Percentiles rank a stretch among this genome's conserved stretches.
phyloP scores from a whole-genome alignment of 2,113 vertebrate species.

The Melospiza georgiana region DNA sequence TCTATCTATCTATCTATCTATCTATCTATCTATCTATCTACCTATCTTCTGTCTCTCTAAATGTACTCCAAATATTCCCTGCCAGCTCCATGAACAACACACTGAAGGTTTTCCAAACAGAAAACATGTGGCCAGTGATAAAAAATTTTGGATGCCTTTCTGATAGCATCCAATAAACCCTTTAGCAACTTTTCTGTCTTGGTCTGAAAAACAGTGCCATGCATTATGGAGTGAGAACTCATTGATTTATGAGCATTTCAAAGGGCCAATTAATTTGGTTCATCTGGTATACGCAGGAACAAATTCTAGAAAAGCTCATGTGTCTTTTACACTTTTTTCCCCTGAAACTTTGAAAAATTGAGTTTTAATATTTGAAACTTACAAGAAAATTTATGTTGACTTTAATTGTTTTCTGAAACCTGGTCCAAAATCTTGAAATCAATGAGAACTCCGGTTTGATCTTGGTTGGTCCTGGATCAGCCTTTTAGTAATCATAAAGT shows the following conservation, averaged over 20 bases:
- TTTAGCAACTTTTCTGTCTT: slow-evolving; percentile 1
- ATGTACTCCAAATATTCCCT: background rate
- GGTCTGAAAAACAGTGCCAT: background rate
- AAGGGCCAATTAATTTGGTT: background rate
- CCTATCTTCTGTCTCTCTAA: background rate
- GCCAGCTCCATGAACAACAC: background rate
- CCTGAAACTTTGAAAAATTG: background rate
- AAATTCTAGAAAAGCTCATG: background rate
- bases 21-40: background rate
- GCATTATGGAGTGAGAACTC: background rate
- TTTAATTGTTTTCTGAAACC: background rate
- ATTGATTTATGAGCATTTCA: slow-evolving; percentile 22
- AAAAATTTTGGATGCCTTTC: background rate
- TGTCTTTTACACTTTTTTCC: background rate
- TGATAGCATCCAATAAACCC: background rate
- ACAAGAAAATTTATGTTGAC: background rate
- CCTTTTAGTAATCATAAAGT: background rate
- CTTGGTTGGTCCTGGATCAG: background rate
- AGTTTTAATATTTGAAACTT: background rate
- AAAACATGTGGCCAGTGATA: background rate
- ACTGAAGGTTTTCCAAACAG: background rate
- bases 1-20: background rate
- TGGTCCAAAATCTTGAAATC: background rate
- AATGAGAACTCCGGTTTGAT: background rate
- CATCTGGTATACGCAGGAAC: background rate